Percentiles rank a stretch among this genome's conserved stretches.
Conservation (phyloP, 1,140 invertebrate genomes). For the Psix sp. region DNA sequence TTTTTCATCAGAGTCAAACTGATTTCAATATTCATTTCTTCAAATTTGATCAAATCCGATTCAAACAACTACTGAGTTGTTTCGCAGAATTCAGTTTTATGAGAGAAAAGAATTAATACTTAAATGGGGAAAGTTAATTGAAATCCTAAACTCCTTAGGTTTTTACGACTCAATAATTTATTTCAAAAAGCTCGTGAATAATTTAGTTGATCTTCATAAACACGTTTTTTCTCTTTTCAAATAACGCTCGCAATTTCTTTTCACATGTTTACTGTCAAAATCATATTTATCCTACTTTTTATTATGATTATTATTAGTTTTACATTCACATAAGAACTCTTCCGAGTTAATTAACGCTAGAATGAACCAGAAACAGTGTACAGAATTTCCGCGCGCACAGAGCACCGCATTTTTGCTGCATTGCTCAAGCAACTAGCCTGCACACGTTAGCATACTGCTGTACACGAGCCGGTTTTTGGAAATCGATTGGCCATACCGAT, state of each 20-base stretch:
- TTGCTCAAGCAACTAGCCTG: constrained; percentile 74
- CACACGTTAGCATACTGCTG: constrained; percentile 71
- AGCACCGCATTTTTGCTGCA: constrained; percentile 73
- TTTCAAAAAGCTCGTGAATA: no score
- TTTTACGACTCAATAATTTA: no score
- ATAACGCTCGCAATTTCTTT: neutral
- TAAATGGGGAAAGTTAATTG: no score
- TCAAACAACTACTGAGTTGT: constrained; percentile 21
- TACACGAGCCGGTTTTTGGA: constrained; percentile 55
- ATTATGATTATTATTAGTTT: no score
- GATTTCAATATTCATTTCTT: no score
- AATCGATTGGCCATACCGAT: constrained; percentile 29
- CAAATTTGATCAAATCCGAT: constrained; percentile 19
- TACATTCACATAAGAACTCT: no score
- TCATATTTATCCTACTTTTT: no score
- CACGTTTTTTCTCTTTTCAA: no score
- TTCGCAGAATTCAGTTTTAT: constrained; percentile 28
- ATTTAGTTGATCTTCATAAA: no score
- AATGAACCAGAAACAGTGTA: constrained; percentile 37
- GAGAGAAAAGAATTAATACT: no score
- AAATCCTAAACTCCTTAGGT: no score
- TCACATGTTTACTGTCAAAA: neutral
- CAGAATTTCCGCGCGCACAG: constrained; percentile 67
- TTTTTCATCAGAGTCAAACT: constrained; percentile 6
- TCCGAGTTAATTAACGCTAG: constrained; percentile 10